Evolutionary conservation across 2,113 vertebrate species (phyloP), one percentile per base, ranked within the genome.

Genomic region (Sphyrna mokarran): DNA sequence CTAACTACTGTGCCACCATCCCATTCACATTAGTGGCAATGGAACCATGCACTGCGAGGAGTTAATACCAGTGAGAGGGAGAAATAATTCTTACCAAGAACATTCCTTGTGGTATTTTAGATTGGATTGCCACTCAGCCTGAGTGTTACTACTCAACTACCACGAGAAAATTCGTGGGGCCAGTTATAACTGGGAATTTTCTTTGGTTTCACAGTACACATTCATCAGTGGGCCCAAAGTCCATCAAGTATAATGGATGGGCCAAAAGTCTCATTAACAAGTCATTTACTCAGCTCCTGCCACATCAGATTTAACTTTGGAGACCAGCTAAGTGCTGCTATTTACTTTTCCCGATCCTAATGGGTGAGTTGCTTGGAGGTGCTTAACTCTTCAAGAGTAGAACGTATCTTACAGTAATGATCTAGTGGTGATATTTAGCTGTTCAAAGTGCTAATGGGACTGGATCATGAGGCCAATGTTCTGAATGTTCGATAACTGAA

Each of bases 291-390:
- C 89, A 91, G 33, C 61, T 66, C 37, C 29, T 91, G 89, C 33
- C 89, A 66, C 89, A 66, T 37, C 63, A 91, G 20, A 22, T 91
- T 91, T 91, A 37, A 66, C 89, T 66, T 91, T 18, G 29, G 58
- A 91, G 58, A 63, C 16, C 37, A 37, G 61, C 58, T 91, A 91
- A 91, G 61, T n/a, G n/a, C 58, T 91, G 58, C n/a, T 63, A n/a
- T n/a, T 91, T 66, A 91, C 89, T 95, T 95, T 48, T 54, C 72
- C 72, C 29, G 69, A 48, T 72, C 69, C 69, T 95, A 72, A 95
- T 33, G 69, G 40, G 20, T 26, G 16, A 72, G 22, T 54, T 95
- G 23, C 68, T 54, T 43, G 94, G 68, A 95, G 69, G 40, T 72
- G 70, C 40, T 72, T 72, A 95, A 95, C 40, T 72, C 68, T 95